Base-by-base conservation (phyloP, 2,888 invertebrate species). In the Leptodirus hochenwartii region DNA sequence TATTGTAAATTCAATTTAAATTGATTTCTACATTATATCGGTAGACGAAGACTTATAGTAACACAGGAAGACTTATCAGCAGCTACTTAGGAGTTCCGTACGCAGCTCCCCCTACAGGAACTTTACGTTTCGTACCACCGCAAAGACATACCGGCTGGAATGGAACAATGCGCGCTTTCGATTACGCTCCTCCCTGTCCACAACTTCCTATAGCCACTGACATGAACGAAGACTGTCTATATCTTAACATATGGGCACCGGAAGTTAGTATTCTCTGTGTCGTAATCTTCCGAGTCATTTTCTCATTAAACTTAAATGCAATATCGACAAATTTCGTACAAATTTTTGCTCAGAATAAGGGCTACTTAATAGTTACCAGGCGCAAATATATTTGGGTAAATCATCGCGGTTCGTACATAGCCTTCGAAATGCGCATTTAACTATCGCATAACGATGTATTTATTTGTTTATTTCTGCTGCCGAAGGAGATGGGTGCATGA, bases 191-290 rank as follows among this genome's bases (percentile, higher is more conserved):
- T n/a, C 62, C 69, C 15, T 80, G 80, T 46, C 71, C 74, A 0
- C 73, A 77, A 47, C 50, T 62, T 37, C 45, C 49, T n/a, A 27
- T 41, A 24, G 17, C 6, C 9, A 31, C 36, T 13, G 51, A 48
- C 10, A 46, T 58, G 27, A 65, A 58, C 36, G 85, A 87, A 59
- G 84, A 91, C 53, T 91, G 91, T 46, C 64, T 91, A n/a, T 84
- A 75, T 48, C 56, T 91, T 28, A 90, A 88, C 47, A 72, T 91
- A 37, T 91, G 88, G 85, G 71, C 78, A 3, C 80, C 90, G 25
- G 69, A 74, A 64, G 76, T 75, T 51, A 26, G 6, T 25, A 24
- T 24, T n/a, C n/a, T n/a, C n/a, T n/a, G n/a, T n/a, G n/a, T n/a
- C n/a, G n/a, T n/a, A n/a, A n/a, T n/a, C n/a, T n/a, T n/a, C n/a